phyloP scores from a whole-genome alignment of 2,888 invertebrate genomes.

The Pristionchus arcanus region DNA sequence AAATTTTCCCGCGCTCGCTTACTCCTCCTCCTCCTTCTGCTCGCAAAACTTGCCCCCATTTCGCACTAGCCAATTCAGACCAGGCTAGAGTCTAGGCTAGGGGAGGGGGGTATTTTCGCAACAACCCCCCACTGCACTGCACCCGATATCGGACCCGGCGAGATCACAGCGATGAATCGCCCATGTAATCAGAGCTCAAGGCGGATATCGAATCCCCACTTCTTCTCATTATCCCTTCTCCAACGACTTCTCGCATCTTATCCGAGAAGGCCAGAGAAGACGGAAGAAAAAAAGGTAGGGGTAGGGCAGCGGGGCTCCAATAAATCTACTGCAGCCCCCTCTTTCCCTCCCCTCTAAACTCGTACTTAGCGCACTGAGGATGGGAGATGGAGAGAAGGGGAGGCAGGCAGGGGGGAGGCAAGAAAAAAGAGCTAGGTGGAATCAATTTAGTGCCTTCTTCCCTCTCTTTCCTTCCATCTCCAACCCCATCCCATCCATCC shows the following conservation, averaged over 20 bases:
- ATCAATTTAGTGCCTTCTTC: slow-evolving; percentile 36
- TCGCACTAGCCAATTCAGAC: slow-evolving; percentile 1
- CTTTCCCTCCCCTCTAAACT: slow-evolving; percentile 7
- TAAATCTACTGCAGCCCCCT: neutral
- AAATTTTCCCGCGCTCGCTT: neutral
- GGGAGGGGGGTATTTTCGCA: neutral
- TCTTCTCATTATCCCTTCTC: neutral
- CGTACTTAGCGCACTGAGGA: neutral
- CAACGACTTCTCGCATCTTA: neutral
- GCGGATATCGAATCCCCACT: neutral
- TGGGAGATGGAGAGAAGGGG: neutral
- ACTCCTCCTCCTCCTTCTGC: neutral
- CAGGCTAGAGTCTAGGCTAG: neutral
- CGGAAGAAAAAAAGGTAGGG: neutral
- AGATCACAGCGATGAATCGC: neutral
- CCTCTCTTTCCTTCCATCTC: neutral
- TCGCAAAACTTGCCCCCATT: too few relatives aligned
- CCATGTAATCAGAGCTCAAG: neutral
- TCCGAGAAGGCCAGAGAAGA: neutral
- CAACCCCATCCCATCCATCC: neutral
- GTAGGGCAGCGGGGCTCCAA: neutral
- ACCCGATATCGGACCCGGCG: too few relatives aligned
- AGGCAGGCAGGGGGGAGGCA: neutral
- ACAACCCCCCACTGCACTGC: too few relatives aligned
- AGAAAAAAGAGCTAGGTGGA: slow-evolving; percentile 31